These are phyloP conservation scores for Amphipyra berbera DNA, from an alignment of 2,888 invertebrate genomes.

Conservation along the genomic window DNA sequence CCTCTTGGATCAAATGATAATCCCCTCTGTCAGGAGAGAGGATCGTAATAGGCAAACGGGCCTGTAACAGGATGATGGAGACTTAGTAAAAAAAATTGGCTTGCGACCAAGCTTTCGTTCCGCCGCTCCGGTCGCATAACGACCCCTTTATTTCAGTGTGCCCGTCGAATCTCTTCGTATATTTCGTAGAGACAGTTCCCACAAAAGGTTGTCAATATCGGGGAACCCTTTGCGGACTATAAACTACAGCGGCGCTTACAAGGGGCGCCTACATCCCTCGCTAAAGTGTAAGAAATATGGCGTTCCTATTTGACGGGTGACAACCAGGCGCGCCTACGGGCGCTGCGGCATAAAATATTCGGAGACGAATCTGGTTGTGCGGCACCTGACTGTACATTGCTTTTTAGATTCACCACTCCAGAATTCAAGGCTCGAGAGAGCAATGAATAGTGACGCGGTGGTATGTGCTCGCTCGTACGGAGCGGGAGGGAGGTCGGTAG, in stretches of 20 bases:
- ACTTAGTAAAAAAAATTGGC: conserved; percentile 46
- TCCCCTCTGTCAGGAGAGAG: conserved; percentile 33
- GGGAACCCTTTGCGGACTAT: conserved; percentile 55
- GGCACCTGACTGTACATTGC: conserved; percentile 64
- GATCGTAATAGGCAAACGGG: conserved; percentile 46
- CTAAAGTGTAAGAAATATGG: conserved; percentile 51
- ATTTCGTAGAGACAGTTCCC: conserved; percentile 45
- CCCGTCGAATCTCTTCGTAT: conserved; percentile 46
- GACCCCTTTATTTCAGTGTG: conserved; percentile 49
- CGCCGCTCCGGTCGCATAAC: conserved; percentile 33
- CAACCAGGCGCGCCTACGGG: conserved; percentile 41
- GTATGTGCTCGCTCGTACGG: conserved; percentile 35
- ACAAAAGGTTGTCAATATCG: conserved; percentile 57
- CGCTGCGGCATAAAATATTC: conserved; percentile 50
- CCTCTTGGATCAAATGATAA: conserved; percentile 51
- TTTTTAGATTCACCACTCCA: conserved; percentile 60
- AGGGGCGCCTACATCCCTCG: conserved; percentile 30
- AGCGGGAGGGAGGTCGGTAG: conserved; percentile 4
- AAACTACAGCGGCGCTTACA: conserved; percentile 56
- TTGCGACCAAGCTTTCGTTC: conserved; percentile 47
- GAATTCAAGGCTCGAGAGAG: conserved; percentile 65
- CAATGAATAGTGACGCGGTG: conserved; percentile 59
- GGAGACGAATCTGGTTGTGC: conserved; percentile 42
- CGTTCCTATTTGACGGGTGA: conserved; percentile 34
- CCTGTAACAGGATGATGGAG: conserved; percentile 40